Conservation (phyloP, 2,888 invertebrate species). For the Drosophila rellima region DNA sequence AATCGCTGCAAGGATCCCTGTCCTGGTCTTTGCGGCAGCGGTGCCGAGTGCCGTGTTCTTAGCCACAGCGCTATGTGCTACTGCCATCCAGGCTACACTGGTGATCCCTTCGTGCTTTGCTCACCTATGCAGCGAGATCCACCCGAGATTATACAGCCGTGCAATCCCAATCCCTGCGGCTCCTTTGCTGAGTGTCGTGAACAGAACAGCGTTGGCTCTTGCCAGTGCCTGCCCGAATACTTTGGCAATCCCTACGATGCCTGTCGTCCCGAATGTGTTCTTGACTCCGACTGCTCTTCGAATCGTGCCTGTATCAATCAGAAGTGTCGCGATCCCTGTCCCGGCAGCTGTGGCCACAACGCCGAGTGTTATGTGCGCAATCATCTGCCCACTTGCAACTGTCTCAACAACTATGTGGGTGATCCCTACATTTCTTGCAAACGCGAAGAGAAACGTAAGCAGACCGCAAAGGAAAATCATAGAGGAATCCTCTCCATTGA, state of each 20-base stretch:
- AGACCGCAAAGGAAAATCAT: neutral
- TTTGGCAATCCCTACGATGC: conserved; percentile 92
- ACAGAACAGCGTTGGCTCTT: conserved; percentile 89
- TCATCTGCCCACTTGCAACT: conserved; percentile 90
- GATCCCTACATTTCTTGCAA: conserved; percentile 91
- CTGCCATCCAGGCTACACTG: conserved; percentile 87
- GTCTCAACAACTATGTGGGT: conserved; percentile 90
- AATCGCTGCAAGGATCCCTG: conserved; percentile 92
- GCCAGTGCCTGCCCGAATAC: conserved; percentile 90
- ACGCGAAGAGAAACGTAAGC: conserved; percentile 86
- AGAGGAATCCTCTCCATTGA: neutral
- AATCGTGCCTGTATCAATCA: conserved; percentile 90
- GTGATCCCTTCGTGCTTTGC: conserved; percentile 86
- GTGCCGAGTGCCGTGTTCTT: conserved; percentile 91
- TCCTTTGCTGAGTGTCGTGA: conserved; percentile 90
- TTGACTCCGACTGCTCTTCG: conserved; percentile 90
- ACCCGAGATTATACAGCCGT: conserved; percentile 87
- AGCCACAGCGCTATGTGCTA: conserved; percentile 93
- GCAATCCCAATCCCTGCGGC: conserved; percentile 93
- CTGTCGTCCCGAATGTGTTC: conserved; percentile 91
- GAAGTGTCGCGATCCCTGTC: conserved; percentile 92
- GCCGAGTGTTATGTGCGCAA: conserved; percentile 91
- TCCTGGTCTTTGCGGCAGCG: conserved; percentile 89
- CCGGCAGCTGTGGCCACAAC: conserved; percentile 91
- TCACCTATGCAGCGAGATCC: conserved; percentile 85